A percentile compares a stretch with the other conserved stretches of the same genome.
Conservation (phyloP, 2,888 invertebrate species). For the Emmelina monodactyla region DNA sequence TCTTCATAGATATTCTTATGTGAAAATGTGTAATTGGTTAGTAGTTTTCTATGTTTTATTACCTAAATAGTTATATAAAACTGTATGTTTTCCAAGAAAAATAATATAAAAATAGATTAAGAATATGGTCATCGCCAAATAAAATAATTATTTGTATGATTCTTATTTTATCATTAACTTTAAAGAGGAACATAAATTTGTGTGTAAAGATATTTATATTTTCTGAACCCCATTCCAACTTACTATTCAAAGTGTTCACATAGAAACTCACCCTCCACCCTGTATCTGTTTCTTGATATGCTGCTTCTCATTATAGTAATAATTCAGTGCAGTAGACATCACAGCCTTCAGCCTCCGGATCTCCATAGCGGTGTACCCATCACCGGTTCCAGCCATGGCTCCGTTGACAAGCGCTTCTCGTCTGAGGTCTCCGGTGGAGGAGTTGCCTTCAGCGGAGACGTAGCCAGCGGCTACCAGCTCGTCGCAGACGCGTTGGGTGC, state of each 20-base stretch:
- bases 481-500: conserved; percentile 53
- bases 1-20: too few relatives aligned
- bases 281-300: conserved; percentile 95
- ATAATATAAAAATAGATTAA: too few relatives aligned
- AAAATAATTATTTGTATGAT: too few relatives aligned
- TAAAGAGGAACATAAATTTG: too few relatives aligned
- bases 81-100: too few relatives aligned
- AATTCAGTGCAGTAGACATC: conserved; percentile 76
- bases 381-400: conserved; percentile 47
- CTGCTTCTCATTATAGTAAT: conserved; percentile 91
- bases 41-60: too few relatives aligned
- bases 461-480: conserved; percentile 44
- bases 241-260: not conserved
- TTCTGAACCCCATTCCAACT: too few relatives aligned
- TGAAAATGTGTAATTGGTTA: too few relatives aligned
- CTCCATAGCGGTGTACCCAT: conserved; percentile 81
- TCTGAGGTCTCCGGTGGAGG: conserved; percentile 41
- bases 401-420: conserved; percentile 51
- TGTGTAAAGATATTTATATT: too few relatives aligned
- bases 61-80: too few relatives aligned
- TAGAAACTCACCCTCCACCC: conserved; percentile 73
- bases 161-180: too few relatives aligned
- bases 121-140: too few relatives aligned
- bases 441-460: conserved; percentile 42
- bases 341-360: conserved; percentile 79